Conservation (phyloP, 2,113 vertebrate genomes). For the Falcunculus frontatus region DNA sequence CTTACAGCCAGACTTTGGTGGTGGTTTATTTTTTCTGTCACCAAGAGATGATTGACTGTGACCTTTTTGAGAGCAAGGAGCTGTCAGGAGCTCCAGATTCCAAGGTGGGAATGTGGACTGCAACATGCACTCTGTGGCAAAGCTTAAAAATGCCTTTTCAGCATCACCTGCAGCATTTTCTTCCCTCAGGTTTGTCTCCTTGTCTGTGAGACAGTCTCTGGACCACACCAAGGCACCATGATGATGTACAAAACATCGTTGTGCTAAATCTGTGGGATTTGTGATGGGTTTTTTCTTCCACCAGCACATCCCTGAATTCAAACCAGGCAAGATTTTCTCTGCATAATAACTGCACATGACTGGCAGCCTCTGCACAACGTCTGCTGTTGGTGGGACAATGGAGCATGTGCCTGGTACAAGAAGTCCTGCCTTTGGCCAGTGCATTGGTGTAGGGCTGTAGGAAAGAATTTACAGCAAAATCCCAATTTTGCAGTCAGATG, state of each 20-base stretch:
- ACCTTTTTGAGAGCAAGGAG: background rate
- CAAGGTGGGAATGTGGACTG: background rate
- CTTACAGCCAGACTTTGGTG: background rate
- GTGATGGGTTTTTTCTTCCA: background rate
- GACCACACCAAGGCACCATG: background rate
- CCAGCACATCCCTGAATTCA: background rate
- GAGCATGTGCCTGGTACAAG: background rate
- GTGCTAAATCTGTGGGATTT: background rate
- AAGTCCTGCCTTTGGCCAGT: background rate
- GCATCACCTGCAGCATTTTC: background rate
- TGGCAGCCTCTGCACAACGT: background rate
- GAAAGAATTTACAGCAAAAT: background rate
- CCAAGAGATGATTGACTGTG: background rate
- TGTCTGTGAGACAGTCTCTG: background rate
- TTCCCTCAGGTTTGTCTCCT: background rate
- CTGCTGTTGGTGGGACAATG: background rate
- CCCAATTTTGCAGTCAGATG: background rate
- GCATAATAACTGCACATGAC: background rate
- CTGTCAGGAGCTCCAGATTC: background rate
- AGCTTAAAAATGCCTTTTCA: background rate
- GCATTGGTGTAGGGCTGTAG: background rate
- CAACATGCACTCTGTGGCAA: background rate
- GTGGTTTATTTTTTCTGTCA: background rate
- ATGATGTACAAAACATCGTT: background rate
- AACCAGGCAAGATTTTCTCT: background rate